These are phyloP conservation scores for Cremastinae sp. DNA, from an alignment of 2,888 invertebrate species.

Conservation along the genomic window DNA sequence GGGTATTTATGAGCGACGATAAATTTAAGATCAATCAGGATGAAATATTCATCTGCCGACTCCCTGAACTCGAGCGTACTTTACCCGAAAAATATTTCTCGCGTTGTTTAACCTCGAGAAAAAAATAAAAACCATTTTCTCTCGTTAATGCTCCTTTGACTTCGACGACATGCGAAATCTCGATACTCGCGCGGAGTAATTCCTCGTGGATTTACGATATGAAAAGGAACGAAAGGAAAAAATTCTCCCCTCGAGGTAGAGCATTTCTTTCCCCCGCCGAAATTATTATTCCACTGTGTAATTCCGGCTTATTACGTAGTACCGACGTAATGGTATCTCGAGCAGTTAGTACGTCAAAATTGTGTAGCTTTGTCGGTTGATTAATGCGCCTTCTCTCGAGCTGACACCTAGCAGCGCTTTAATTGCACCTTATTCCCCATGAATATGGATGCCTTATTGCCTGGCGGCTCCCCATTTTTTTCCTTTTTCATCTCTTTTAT, in stretches of 20 bases:
- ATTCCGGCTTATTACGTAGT: conserved; percentile 76
- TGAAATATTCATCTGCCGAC: conserved; percentile 49
- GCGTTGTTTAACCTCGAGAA: neutral
- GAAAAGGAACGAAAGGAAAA: conserved; percentile 23
- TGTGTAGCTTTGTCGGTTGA: conserved; percentile 77
- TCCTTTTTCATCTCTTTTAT: neutral
- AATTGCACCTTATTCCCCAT: conserved; percentile 80
- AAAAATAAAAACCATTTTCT: neutral
- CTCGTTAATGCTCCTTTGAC: conserved; percentile 2
- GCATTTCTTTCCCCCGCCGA: conserved; percentile 39
- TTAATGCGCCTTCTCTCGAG: conserved; percentile 77
- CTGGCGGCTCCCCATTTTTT: conserved; percentile 71
- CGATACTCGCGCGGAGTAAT: neutral
- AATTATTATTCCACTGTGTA: conserved; percentile 72
- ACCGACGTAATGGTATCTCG: conserved; percentile 74
- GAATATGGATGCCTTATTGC: conserved; percentile 79
- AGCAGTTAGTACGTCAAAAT: conserved; percentile 76
- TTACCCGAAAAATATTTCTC: neutral
- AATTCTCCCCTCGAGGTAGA: neutral
- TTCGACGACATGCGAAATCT: neutral
- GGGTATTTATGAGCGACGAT: conserved; percentile 70
- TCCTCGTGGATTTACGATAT: neutral
- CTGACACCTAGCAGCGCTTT: conserved; percentile 79
- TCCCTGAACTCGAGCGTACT: too few species aligned
- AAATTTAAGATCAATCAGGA: conserved; percentile 71